Conservation (phyloP, 2,797 vertebrate genomes). For the Enteromius viviparus region DNA sequence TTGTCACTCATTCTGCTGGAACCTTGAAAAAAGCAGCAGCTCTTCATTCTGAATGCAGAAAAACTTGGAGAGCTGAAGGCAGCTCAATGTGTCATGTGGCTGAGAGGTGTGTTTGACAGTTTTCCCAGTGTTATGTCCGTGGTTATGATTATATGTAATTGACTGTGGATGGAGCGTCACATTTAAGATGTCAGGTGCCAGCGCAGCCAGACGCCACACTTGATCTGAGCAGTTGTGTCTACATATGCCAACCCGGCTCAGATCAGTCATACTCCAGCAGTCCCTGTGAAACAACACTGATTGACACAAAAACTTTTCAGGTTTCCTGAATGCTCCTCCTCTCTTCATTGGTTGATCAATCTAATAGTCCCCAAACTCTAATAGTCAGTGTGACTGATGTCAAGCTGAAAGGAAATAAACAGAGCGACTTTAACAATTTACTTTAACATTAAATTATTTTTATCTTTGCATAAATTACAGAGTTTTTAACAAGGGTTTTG, state of each 20-base stretch:
- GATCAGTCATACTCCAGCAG: conserved; percentile 13
- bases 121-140: conserved; percentile 9
- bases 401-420: neutral
- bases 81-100: neutral
- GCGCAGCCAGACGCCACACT: neutral
- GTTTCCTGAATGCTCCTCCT: neutral
- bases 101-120: conserved; percentile 24
- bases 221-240: neutral
- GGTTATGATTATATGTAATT: conserved; percentile 34
- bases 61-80: conserved; percentile 2
- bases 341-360: neutral
- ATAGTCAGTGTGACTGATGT: neutral
- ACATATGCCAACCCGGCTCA: neutral
- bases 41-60: neutral
- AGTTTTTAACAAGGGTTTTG: neutral
- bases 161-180: conserved; percentile 7
- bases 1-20: conserved; percentile 36
- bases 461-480: neutral
- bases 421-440: neutral
- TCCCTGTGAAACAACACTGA: neutral
- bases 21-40: conserved; percentile 7
- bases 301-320: neutral
- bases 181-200: conserved; percentile 30
- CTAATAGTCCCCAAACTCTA: neutral
- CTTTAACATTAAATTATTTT: neutral